Evolutionary conservation across 2,888 invertebrate genomes (phyloP), one percentile per base, ranked within the genome.

Genomic region (Macrosoma leucophasiata): DNA sequence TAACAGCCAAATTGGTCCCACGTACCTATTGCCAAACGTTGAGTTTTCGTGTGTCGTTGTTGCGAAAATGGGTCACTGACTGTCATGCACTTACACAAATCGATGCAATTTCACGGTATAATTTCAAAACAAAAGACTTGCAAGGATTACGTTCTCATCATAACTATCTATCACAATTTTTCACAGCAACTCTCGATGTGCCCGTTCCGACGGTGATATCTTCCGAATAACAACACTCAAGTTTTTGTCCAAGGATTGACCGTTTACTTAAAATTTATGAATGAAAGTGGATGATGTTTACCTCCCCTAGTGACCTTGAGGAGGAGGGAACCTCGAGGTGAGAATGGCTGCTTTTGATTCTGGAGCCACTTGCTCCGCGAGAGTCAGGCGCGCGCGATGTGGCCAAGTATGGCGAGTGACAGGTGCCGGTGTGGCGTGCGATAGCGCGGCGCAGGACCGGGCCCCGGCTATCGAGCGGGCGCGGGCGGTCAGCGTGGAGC

Each of bases 21-120:
- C 61, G 55, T 64, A 64, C 58, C 60, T 67, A 65, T 62, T 73
- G 69, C 67, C 66, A 70, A 69, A 62, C 58, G 62, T 58, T 54
- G 58, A 61, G 56, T 61, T 70, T 61, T 67, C 63, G 68, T 71
- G 65, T 68, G 64, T 64, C 58, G 65, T 69, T 62, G 61, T 70
- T 70, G 64, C 59, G 66, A 72, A 81, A 79, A 77, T 79, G 67
- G 79, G 81, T 78, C 81, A 79, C 67, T 58, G 57, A 55, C 57
- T 70, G 67, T 62, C 63, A 63, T 73, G 66, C 71, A 74, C 62
- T 61, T 58, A 61, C 62, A 66, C 55, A 51, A 71, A 67, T 69
- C 68, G 62, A 70, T 69, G 68, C 62, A 70, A 67, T 64, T 62
- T 57, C 55, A 58, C 48, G 45, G 51, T 35, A 18, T 29, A 29